Base-by-base conservation (phyloP, 2,888 invertebrate species). In the Podotricha telesiphe region DNA sequence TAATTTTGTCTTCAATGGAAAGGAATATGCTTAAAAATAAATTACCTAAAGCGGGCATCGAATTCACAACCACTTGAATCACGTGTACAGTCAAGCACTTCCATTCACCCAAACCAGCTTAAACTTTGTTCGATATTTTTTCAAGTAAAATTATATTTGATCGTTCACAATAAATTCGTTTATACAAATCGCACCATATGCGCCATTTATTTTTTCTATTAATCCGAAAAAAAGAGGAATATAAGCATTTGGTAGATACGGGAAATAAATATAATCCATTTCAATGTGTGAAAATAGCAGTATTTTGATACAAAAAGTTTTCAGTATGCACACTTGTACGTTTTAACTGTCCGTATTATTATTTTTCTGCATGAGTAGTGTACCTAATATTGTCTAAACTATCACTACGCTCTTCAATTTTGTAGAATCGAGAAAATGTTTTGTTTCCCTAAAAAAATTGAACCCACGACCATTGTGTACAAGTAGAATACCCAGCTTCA, bases 311-410 rank as follows among this genome's bases (percentile, higher is more conserved):
- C n/a, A 53, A 53, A 22, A 53, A 34, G n/a, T 7, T 34, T 6
- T n/a, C 28, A 28, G 6, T 53, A 13, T 34, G 28, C 53, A 10
- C 5, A 55, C 42, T 37, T 37, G 3, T 28, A 17, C 11, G 11
- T 55, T 55, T 55, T 11, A 34, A 55, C 17, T n/a, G 55, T 17
- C 55, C 53, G n/a, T 53, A 28, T 53, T 28, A 17, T 28, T 53
- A 28, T 8, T 34, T 28, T 28, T 34, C 53, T 4, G 37, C 8
- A 37, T 28, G 28, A 28, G 6, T 2, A 28, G n/a, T n/a, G n/a
- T n/a, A n/a, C n/a, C n/a, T n/a, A n/a, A n/a, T n/a, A n/a, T n/a
- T n/a, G n/a, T n/a, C n/a, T n/a, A n/a, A n/a, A n/a, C n/a, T n/a
- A n/a, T n/a, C n/a, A n/a, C n/a, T n/a, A n/a, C n/a, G n/a, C n/a